phyloP scores from a whole-genome alignment of 2,113 vertebrate genomes.

The Melanerpes aurifrons region DNA sequence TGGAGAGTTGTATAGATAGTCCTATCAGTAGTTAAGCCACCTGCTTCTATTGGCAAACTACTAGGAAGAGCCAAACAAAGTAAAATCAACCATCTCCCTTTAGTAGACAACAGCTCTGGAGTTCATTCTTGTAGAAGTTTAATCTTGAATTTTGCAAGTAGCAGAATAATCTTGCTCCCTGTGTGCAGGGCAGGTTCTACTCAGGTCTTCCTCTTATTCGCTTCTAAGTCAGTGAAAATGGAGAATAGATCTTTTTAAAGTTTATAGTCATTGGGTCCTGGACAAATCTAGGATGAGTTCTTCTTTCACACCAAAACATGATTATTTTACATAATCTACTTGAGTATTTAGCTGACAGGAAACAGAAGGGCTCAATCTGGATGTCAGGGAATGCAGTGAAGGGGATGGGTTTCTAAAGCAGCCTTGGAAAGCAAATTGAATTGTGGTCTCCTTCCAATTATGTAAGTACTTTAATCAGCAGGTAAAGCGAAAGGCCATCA shows the following conservation, averaged over 20 bases:
- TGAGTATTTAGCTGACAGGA: neutral
- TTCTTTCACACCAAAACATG: neutral
- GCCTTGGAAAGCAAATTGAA: neutral
- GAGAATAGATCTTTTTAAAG: neutral
- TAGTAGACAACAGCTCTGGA: neutral
- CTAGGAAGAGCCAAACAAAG: neutral
- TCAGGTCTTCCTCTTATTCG: neutral
- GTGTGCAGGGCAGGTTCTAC: neutral
- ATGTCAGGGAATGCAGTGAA: neutral
- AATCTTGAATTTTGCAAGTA: neutral
- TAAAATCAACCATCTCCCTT: neutral
- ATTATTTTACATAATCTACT: neutral
- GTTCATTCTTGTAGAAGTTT: neutral
- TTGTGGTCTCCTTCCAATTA: neutral
- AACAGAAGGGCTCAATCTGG: neutral
- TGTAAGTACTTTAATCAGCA: neutral
- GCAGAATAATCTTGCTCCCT: neutral
- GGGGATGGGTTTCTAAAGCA: neutral
- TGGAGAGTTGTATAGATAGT: neutral
- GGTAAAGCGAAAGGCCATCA: neutral
- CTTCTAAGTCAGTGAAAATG: neutral
- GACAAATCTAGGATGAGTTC: neutral
- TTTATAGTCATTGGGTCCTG: neutral
- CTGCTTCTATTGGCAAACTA: neutral
- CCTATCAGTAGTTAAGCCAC: neutral